A percentile compares a stretch with the other conserved stretches of the same genome.
Conservation (phyloP, 2,888 invertebrate species). For the Elaeidobius kamerunicus region DNA sequence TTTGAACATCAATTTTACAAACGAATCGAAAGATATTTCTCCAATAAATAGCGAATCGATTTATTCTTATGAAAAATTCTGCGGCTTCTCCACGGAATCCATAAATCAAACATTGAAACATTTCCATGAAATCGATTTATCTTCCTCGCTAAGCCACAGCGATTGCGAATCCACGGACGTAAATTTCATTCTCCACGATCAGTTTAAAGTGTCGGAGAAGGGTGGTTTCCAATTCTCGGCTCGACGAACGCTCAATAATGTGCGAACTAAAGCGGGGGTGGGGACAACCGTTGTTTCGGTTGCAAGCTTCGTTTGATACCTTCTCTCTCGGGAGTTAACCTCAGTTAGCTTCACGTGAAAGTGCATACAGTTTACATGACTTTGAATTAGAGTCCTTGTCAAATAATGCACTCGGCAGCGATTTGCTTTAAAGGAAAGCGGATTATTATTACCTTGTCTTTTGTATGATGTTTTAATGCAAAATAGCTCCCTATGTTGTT, state of each 20-base stretch:
- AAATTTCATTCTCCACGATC: conserved; percentile 39
- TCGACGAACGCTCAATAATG: conserved; percentile 61
- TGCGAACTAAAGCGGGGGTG: conserved; percentile 56
- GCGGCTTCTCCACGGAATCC: conserved; percentile 8
- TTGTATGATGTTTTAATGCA: not conserved
- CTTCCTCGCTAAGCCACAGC: conserved; percentile 22
- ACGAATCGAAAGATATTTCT: not conserved
- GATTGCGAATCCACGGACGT: conserved; percentile 28
- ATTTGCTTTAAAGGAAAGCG: not conserved
- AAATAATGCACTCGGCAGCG: conserved; percentile 6
- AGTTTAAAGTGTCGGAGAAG: conserved; percentile 47
- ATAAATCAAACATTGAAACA: conserved; percentile 29
- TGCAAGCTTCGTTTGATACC: conserved; percentile 51
- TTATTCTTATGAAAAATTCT: conserved; percentile 12
- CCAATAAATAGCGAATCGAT: not conserved
- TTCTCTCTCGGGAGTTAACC: conserved; percentile 44
- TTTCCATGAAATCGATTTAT: conserved; percentile 29
- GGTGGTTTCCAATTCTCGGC: conserved; percentile 56
- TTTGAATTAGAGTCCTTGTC: conserved; percentile 7
- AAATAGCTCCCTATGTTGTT: too few relatives aligned
- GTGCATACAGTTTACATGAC: conserved; percentile 10
- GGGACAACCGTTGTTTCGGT: conserved; percentile 46
- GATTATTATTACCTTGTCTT: not conserved
- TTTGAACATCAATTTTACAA: too few relatives aligned
- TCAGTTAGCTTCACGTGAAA: conserved; percentile 19